phyloP scores from a whole-genome alignment of 1,140 invertebrate species.

The Rhyzopertha dominica region DNA sequence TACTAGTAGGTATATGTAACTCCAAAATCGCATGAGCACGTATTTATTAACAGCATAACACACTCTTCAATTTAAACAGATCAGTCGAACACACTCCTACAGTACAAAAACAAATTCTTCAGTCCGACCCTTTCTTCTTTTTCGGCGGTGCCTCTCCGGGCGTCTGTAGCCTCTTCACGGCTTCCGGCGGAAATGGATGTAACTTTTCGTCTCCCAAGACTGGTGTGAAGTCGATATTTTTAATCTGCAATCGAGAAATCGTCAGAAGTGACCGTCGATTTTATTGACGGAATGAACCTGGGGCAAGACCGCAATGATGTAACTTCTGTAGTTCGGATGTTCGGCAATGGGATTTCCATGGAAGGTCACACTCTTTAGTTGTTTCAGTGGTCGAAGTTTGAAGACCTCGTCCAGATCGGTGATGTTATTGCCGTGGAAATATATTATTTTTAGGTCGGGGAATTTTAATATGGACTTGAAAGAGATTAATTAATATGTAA shows the following conservation, averaged over 20 bases:
- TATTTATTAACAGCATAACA: too few relatives aligned
- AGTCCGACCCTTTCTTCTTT: too few relatives aligned
- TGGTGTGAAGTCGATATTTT: constrained; percentile 48
- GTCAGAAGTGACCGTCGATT: not conserved
- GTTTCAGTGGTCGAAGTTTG: constrained; percentile 44
- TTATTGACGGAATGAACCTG: constrained; percentile 38
- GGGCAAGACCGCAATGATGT: constrained; percentile 48
- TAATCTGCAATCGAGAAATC: constrained; percentile 25
- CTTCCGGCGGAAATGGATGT: constrained; percentile 24
- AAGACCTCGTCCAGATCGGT: constrained; percentile 42
- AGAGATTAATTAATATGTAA: not conserved
- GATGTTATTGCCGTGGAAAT: constrained; percentile 53
- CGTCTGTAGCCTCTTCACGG: constrained; percentile 26
- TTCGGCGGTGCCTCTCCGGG: too few relatives aligned
- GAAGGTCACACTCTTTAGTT: constrained; percentile 49
- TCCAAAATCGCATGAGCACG: too few relatives aligned
- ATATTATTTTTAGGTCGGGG: constrained; percentile 41
- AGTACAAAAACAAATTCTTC: too few relatives aligned
- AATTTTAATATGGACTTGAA: constrained; percentile 37
- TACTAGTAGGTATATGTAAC: too few relatives aligned
- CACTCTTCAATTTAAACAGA: too few relatives aligned
- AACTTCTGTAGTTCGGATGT: constrained; percentile 45
- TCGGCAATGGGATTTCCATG: constrained; percentile 53
- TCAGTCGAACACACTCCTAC: too few relatives aligned
- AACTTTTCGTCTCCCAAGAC: constrained; percentile 37